Conservation (phyloP, 2,888 invertebrate species). For the Colletes collaris region DNA sequence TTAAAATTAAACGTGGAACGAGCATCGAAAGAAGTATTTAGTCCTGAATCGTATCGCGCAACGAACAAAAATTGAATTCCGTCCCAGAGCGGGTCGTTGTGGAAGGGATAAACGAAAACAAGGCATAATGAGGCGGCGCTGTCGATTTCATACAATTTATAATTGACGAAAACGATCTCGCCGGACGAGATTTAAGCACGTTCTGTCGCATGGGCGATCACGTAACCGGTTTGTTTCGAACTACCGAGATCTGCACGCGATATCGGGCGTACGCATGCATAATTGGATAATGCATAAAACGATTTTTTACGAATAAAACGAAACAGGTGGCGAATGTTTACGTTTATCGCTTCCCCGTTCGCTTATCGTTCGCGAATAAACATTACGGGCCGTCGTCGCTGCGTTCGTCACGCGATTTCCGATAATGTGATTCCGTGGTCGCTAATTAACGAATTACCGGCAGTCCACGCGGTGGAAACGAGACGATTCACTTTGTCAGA, state of each 20-base stretch:
- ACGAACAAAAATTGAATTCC: too few species aligned
- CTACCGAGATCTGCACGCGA: slow-evolving; percentile 26
- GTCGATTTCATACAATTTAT: slow-evolving; percentile 17
- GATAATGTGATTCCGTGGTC: slow-evolving; percentile 37
- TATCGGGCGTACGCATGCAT: slow-evolving; percentile 24
- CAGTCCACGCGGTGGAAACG: neutral
- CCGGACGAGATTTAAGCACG: slow-evolving; percentile 2
- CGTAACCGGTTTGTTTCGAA: slow-evolving; percentile 37
- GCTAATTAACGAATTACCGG: slow-evolving; percentile 45
- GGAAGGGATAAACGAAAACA: neutral
- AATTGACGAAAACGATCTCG: slow-evolving; percentile 5
- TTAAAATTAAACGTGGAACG: too few species aligned
- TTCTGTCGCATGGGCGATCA: neutral
- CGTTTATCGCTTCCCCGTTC: slow-evolving; percentile 28
- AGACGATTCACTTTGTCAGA: neutral
- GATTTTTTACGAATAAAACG: slow-evolving; percentile 27
- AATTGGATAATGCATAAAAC: slow-evolving; percentile 39
- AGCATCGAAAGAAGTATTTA: too few species aligned
- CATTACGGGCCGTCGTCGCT: slow-evolving; percentile 22
- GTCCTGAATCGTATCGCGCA: too few species aligned
- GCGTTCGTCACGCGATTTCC: slow-evolving; percentile 25
- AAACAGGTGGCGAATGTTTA: slow-evolving; percentile 13
- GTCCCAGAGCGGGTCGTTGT: too few species aligned
- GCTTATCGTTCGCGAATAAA: slow-evolving; percentile 10
- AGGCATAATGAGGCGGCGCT: slow-evolving; percentile 1